A percentile compares a stretch with the other conserved stretches of the same genome.
Evolutionary conservation across 2,888 invertebrate genomes (phyloP).

Genomic region (Zeuzera pyrina): DNA sequence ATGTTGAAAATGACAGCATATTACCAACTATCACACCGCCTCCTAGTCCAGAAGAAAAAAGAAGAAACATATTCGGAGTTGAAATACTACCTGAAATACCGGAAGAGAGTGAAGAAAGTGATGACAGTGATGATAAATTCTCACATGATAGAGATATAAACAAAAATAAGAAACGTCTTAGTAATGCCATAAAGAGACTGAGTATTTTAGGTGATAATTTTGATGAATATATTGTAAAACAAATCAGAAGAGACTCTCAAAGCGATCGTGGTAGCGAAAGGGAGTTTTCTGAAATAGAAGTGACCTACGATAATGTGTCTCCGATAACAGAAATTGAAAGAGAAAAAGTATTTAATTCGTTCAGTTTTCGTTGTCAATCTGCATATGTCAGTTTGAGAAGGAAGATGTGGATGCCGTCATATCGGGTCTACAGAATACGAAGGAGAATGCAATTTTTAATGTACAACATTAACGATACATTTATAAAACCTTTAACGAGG

Average conservation of each 20-base stretch:
- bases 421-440: conserved; percentile 49
- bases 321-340: conserved; percentile 59
- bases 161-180: conserved; percentile 47
- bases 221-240: conserved; percentile 60
- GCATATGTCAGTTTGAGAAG: conserved; percentile 48
- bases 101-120: conserved; percentile 62
- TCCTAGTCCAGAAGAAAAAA: conserved; percentile 60
- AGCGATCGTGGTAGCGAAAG: conserved; percentile 35
- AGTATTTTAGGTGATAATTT: conserved; percentile 65
- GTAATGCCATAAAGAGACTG: conserved; percentile 63
- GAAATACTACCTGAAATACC: conserved; percentile 69
- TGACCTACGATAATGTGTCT: conserved; percentile 52
- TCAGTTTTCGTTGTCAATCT: conserved; percentile 56
- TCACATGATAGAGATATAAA: conserved; percentile 19
- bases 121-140: conserved; percentile 25
- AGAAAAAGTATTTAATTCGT: conserved; percentile 58
- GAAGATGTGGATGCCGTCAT: conserved; percentile 55
- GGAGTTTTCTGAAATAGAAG: conserved; percentile 52
- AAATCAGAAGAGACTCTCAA: conserved; percentile 48
- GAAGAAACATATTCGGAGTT: conserved; percentile 61
- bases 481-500: conserved; percentile 56
- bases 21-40: conserved; percentile 52
- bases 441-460: conserved; percentile 43
- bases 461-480: conserved; percentile 56
- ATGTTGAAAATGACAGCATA: conserved; percentile 26